A percentile compares a stretch with the other conserved stretches of the same genome.
Evolutionary conservation across 2,113 vertebrate genomes (phyloP).

Genomic region (Misgurnus anguillicaudatus): DNA sequence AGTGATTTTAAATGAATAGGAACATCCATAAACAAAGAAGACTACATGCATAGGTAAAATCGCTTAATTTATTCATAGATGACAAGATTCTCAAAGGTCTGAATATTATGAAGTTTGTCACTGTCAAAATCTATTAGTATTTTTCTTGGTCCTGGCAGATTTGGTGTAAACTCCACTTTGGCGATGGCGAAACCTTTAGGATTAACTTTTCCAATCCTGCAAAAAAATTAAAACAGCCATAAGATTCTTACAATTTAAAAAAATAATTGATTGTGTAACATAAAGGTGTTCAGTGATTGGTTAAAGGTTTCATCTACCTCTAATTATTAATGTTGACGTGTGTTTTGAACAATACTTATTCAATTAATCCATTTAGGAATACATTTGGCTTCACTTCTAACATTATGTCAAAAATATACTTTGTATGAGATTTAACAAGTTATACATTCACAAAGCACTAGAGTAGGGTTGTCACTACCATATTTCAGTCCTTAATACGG

Average conservation of each 20-base stretch:
- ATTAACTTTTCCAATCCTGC: constrained; percentile 66
- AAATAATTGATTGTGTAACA: too few species aligned
- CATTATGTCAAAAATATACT: too few species aligned
- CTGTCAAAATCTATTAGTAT: constrained; percentile 88
- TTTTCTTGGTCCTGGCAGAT: constrained; percentile 66
- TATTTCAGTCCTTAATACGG: too few species aligned
- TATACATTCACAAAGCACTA: too few species aligned
- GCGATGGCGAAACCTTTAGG: constrained; percentile 65
- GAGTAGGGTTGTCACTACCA: too few species aligned
- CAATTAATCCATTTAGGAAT: too few species aligned
- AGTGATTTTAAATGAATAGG: background rate
- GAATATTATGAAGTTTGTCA: constrained; percentile 80
- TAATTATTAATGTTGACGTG: too few species aligned
- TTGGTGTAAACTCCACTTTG: constrained; percentile 74
- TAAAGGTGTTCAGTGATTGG: too few species aligned
- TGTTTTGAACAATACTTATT: too few species aligned
- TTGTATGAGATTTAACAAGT: too few species aligned
- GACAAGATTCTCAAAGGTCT: constrained; percentile 64
- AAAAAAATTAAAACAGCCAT: background rate
- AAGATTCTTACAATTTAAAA: background rate
- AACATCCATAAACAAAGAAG: background rate
- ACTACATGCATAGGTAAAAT: background rate
- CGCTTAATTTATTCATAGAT: constrained; percentile 49
- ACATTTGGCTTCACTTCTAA: too few species aligned
- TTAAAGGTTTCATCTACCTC: too few species aligned